phyloP scores from a whole-genome alignment of 1,140 invertebrate species.

The Tenebrio molitor region DNA sequence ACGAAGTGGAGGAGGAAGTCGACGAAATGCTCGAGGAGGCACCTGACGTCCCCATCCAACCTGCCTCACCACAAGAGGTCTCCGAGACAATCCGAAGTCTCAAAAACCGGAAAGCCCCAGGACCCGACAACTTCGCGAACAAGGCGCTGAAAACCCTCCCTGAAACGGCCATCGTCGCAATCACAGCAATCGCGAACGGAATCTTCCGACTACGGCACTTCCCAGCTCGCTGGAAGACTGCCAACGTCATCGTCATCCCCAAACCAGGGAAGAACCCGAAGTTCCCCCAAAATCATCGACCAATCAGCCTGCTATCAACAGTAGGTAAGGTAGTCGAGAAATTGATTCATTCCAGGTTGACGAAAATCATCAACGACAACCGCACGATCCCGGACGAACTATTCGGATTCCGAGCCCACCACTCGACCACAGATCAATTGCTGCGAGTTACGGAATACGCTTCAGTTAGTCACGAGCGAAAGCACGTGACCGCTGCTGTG shows the following conservation, averaged over 20 bases:
- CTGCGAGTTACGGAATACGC: slow-evolving; percentile 48
- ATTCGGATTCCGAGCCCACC: slow-evolving; percentile 49
- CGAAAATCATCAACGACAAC: background rate
- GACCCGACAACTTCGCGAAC: too few species aligned
- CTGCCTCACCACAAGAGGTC: too few species aligned
- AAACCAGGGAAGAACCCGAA: slow-evolving; percentile 64
- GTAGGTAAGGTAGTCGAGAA: slow-evolving; percentile 61
- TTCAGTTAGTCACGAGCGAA: slow-evolving; percentile 14
- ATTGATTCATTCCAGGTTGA: slow-evolving; percentile 12
- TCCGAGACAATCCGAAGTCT: too few species aligned
- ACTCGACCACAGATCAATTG: slow-evolving; percentile 53
- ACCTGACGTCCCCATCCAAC: too few species aligned
- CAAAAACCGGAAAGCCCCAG: too few species aligned
- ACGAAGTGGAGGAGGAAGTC: too few species aligned
- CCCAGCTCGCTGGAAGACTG: slow-evolving; percentile 59
- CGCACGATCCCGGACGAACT: slow-evolving; percentile 29
- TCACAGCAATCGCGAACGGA: background rate
- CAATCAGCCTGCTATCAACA: slow-evolving; percentile 61
- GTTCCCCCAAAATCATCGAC: slow-evolving; percentile 56
- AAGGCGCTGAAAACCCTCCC: background rate
- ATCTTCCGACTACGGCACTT: slow-evolving; percentile 37
- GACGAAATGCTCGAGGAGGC: too few species aligned
- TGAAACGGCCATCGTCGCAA: background rate
- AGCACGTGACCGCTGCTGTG: slow-evolving; percentile 49
- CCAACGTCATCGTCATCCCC: slow-evolving; percentile 61